A percentile compares a stretch with the other conserved stretches of the same genome.
Conservation (phyloP, 2,113 vertebrate genomes). For the Forbesichthys agassizii region DNA sequence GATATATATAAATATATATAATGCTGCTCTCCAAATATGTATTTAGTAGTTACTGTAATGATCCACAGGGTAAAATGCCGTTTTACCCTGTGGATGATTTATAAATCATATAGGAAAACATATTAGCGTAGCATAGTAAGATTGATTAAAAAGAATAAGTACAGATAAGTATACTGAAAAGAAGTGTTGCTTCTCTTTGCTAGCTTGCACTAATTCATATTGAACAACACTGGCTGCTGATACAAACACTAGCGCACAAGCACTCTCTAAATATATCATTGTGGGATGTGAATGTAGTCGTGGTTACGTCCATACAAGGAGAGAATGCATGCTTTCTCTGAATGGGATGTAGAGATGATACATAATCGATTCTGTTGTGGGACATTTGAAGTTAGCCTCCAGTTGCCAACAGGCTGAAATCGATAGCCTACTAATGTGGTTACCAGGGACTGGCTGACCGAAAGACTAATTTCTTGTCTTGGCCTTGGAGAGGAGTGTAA, state of each 20-base stretch:
- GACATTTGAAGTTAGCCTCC: conserved; percentile 13
- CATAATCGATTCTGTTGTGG: conserved; percentile 32
- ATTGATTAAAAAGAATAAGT: too few relatives aligned
- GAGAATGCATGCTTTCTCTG: neutral
- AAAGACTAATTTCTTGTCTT: neutral
- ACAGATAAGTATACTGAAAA: too few relatives aligned
- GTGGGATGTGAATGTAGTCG: conserved; percentile 2
- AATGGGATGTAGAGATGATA: conserved; percentile 20
- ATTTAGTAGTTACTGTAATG: too few relatives aligned
- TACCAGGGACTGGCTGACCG: neutral
- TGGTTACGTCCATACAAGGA: neutral
- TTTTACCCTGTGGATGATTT: too few relatives aligned
- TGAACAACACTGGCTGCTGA: neutral
- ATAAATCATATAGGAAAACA: too few relatives aligned
- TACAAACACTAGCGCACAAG: neutral
- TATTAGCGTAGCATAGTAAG: too few relatives aligned
- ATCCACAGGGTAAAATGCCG: too few relatives aligned
- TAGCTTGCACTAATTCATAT: neutral
- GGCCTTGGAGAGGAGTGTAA: conserved; percentile 14
- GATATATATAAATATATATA: neutral
- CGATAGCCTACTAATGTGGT: conserved; percentile 11
- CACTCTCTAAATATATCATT: neutral
- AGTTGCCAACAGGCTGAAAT: conserved; percentile 20
- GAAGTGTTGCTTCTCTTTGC: too few relatives aligned
- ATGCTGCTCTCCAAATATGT: too few relatives aligned